These are phyloP conservation scores for Trichomalopsis sarcophagae DNA, from an alignment of 1,140 invertebrate genomes.

Conservation along the genomic window DNA sequence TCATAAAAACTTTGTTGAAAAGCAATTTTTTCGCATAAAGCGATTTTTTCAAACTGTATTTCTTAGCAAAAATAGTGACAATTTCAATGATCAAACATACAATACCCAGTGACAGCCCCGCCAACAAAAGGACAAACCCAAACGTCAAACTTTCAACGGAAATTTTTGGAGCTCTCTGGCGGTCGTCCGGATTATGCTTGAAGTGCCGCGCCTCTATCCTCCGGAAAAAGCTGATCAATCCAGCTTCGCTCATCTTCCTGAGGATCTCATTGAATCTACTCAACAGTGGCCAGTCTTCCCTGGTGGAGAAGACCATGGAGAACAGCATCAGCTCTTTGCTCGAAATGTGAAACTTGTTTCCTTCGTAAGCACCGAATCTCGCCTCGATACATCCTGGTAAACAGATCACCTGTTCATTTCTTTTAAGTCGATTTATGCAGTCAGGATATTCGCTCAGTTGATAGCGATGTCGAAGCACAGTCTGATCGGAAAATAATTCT, in stretches of 20 bases:
- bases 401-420: constrained; percentile 10
- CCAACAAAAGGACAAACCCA: neutral
- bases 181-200: neutral
- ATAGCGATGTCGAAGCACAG: constrained; percentile 23
- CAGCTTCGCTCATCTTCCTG: constrained; percentile 29
- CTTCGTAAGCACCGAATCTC: neutral
- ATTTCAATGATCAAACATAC: too few species aligned
- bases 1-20: too few species aligned
- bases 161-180: neutral
- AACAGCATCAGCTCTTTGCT: neutral
- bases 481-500: constrained; percentile 3
- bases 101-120: neutral
- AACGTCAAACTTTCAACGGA: neutral
- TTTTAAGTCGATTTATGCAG: constrained; percentile 37
- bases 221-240: constrained; percentile 29
- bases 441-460: neutral
- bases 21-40: too few species aligned
- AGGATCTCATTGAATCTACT: constrained; percentile 23
- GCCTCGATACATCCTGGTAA: constrained; percentile 39
- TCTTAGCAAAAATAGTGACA: too few species aligned
- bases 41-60: too few species aligned
- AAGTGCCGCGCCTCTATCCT: neutral
- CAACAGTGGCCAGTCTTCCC: constrained; percentile 53
- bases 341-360: neutral
- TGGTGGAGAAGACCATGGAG: constrained; percentile 39